These are phyloP conservation scores for Ochropleura plecta DNA, from an alignment of 2,888 invertebrate species.

Conservation along the genomic window DNA sequence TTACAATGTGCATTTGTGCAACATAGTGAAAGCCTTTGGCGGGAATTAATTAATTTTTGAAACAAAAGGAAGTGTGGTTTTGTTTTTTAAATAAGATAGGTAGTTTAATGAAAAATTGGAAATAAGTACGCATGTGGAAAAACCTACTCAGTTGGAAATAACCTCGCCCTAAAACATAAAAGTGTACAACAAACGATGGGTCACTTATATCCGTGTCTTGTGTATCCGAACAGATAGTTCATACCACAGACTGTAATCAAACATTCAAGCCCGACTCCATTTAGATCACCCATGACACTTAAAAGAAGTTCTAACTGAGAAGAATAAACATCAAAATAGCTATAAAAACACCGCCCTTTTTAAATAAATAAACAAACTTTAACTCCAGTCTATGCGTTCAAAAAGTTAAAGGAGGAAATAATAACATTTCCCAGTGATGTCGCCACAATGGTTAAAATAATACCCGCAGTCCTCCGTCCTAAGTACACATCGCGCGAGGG, in stretches of 20 bases:
- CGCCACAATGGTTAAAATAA: constrained; percentile 42
- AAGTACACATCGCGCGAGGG: constrained; percentile 36
- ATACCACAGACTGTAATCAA: not conserved
- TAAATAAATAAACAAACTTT: constrained; percentile 3
- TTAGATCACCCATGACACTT: not conserved
- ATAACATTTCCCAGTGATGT: constrained; percentile 31
- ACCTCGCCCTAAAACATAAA: not conserved
- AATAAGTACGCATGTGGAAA: not conserved
- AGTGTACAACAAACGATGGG: not conserved
- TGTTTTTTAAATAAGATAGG: no score
- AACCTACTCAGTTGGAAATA: not conserved
- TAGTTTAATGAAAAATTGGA: not conserved
- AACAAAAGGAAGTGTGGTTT: not conserved
- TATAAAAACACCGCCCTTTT: not conserved
- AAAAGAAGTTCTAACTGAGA: not conserved
- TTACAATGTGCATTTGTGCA: not conserved
- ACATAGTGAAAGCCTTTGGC: not conserved
- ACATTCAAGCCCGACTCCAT: not conserved
- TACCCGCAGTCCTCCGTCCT: constrained; percentile 6
- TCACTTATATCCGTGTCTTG: no score
- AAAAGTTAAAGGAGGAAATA: constrained; percentile 16
- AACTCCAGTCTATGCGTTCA: not conserved
- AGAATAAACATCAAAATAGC: not conserved
- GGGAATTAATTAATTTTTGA: not conserved
- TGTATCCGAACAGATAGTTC: no score